Base-by-base conservation (phyloP, 2,797 vertebrate species). In the Myotis pilosus region DNA sequence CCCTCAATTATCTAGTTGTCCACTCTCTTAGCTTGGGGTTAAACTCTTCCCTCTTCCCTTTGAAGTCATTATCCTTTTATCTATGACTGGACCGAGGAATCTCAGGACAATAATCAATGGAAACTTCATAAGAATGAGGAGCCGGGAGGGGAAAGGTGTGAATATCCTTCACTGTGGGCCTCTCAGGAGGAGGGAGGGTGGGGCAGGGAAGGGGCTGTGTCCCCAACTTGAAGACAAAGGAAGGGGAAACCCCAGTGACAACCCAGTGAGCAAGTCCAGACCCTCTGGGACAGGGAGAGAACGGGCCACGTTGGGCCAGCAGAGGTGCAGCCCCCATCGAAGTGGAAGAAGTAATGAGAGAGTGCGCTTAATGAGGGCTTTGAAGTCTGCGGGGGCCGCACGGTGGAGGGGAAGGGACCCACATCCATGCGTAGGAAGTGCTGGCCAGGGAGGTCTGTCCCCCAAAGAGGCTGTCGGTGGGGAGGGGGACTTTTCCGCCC, bases 31-130 rank as follows among this genome's bases (percentile, higher is more conserved):
- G 99, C 99, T 94, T 94, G 98, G 98, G 99, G 99, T 99, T 99
- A 99, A 99, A 99, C 99, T 99, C 99, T 99, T 99, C 98, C 99
- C 98, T 98, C 99, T 98, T 98, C 97, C 97, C 99, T 99, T 99
- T 99, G 99, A 99, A 99, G 99, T 99, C 97, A 98, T 99, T 99
- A 99, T 99, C 99, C 99, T 99, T 99, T 99, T 99, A 99, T 99
- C 99, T 99, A 98, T 98, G 99, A 98, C 99, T 98, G 99, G 99
- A 99, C 99, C 98, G 98, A 99, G 99, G 99, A 99, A 99, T 99
- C 99, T 98, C 98, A 98, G 98, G 98, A 99, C 99, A 99, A 99
- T 99, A 99, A 99, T 98, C 98, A 99, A 99, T 99, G 98, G 98
- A 98, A 98, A 98, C 98, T 99, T 98, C 97, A 98, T 98, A 98